Percentiles rank a stretch among this genome's conserved stretches.
Evolutionary conservation across 2,113 vertebrate genomes (phyloP).

Genomic region (Salminus brasiliensis): DNA sequence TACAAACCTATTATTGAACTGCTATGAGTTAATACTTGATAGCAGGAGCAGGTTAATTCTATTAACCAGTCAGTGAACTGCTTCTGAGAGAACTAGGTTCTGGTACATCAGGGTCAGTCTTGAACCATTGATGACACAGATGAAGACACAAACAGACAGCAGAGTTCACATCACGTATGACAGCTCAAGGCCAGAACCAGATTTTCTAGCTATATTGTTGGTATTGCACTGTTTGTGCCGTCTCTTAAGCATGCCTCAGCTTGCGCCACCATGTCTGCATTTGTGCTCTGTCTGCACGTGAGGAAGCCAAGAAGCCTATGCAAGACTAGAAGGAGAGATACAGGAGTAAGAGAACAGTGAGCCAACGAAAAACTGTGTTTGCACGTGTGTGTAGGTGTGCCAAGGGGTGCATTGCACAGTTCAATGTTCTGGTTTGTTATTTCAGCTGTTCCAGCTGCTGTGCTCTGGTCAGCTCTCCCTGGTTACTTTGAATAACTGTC

Average conservation of each 20-base stretch:
- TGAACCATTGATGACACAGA: no score
- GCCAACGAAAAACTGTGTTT: conserved; percentile 12
- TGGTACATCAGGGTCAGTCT: no score
- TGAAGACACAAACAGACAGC: neutral
- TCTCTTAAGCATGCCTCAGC: conserved; percentile 5
- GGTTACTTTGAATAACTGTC: conserved; percentile 54
- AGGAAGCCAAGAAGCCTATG: no score
- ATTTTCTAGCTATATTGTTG: neutral
- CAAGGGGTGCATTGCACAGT: neutral
- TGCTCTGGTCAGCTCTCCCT: conserved; percentile 30
- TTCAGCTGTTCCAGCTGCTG: conserved; percentile 61
- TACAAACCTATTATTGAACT: neutral
- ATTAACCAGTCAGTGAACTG: no score
- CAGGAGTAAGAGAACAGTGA: neutral
- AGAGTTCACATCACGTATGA: conserved; percentile 1
- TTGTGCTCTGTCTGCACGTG: neutral
- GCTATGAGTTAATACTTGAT: no score
- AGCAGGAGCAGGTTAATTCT: neutral
- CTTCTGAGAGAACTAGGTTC: no score
- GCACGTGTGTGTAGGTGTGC: neutral
- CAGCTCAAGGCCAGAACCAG: neutral
- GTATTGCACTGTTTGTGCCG: neutral
- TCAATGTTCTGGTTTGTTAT: conserved; percentile 45
- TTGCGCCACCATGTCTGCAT: neutral
- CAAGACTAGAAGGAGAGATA: neutral